Conservation (phyloP, 2,797 vertebrate species). For the Arremon aurantiirostris region DNA sequence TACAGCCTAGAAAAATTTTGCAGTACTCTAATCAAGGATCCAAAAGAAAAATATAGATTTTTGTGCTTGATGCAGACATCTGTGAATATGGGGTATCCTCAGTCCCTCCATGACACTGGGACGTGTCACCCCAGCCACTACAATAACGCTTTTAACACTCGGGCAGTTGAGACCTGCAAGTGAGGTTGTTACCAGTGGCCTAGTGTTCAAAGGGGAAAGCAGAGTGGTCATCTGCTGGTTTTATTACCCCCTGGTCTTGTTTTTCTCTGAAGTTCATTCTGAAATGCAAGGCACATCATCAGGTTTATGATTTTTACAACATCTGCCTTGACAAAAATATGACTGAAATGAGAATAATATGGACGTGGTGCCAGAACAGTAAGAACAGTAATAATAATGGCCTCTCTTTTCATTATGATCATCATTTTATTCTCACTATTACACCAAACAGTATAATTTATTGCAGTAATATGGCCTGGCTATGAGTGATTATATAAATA, state of each 20-base stretch:
- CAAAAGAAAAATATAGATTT: background rate
- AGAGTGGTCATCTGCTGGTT: background rate
- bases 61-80: background rate
- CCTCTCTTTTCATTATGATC: slow-evolving; percentile 48
- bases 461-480: slow-evolving; percentile 47
- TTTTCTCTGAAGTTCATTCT: background rate
- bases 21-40: background rate
- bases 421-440: slow-evolving; percentile 62
- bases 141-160: background rate
- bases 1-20: background rate
- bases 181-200: background rate
- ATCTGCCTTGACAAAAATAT: slow-evolving; percentile 57
- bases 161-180: background rate
- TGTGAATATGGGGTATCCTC: background rate
- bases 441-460: slow-evolving; percentile 42
- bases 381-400: slow-evolving; percentile 46
- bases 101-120: background rate
- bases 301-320: slow-evolving; percentile 37
- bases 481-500: slow-evolving; percentile 59
- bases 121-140: background rate
- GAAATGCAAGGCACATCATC: background rate
- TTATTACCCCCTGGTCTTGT: background rate
- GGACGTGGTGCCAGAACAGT: background rate
- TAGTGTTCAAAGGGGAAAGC: background rate
- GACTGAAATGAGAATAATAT: slow-evolving; percentile 43